phyloP scores from a whole-genome alignment of 2,113 vertebrate species.

The Gorsachius goisagi region DNA sequence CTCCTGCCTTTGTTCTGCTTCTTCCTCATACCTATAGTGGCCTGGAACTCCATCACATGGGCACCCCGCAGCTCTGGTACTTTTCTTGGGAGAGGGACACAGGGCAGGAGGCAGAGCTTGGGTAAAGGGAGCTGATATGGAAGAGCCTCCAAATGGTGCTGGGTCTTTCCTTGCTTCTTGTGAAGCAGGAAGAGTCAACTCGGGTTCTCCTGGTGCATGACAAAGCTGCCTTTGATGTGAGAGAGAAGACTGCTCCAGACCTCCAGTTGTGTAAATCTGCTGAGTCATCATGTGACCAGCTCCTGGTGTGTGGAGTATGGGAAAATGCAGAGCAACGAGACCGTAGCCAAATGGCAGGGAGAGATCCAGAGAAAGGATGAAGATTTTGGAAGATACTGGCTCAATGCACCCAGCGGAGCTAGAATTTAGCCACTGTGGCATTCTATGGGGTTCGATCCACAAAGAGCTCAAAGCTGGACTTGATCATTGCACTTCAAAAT shows the following conservation, averaged over 20 bases:
- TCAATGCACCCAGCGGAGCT: not conserved
- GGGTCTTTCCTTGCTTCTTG: not conserved
- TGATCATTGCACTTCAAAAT: not conserved
- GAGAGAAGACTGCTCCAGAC: not conserved
- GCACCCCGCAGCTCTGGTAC: not conserved
- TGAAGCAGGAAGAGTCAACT: not conserved
- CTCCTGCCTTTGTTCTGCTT: not conserved
- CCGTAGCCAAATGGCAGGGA: not conserved
- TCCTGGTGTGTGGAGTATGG: not conserved
- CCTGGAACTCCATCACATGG: not conserved
- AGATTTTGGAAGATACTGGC: not conserved
- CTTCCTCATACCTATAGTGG: not conserved
- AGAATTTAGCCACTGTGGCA: not conserved
- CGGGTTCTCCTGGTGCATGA: not conserved
- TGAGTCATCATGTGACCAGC: not conserved
- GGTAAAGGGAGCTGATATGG: not conserved
- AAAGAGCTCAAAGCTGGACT: not conserved
- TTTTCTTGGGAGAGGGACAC: not conserved
- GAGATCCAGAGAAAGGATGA: not conserved
- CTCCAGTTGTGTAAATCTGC: not conserved
- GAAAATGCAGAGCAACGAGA: not conserved
- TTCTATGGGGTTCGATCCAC: accelerated
- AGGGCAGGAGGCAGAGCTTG: not conserved
- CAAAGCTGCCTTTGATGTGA: not conserved
- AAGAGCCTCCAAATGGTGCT: accelerated